Evolutionary conservation across 2,113 vertebrate genomes (phyloP).

Genomic region (Oreotrochilus melanogaster): DNA sequence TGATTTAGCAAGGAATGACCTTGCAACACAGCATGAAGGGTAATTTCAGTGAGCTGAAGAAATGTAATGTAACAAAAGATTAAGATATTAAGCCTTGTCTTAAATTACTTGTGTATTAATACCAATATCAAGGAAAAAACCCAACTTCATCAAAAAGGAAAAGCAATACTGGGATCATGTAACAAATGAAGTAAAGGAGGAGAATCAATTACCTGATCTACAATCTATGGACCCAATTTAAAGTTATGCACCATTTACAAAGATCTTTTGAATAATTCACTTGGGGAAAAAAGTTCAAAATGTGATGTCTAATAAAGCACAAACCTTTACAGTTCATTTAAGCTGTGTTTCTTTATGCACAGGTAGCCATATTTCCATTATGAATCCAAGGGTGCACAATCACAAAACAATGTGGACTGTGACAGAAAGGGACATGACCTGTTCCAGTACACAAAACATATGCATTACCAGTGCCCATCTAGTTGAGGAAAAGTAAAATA

Average conservation of each 20-base stretch:
- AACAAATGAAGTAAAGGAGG: conserved; percentile 19
- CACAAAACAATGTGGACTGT: conserved; percentile 72
- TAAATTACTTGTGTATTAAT: neutral
- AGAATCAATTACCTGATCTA: conserved; percentile 38
- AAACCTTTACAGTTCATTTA: conserved; percentile 71
- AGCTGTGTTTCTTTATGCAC: conserved; percentile 64
- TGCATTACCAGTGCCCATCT: conserved; percentile 45
- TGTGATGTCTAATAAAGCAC: conserved; percentile 57
- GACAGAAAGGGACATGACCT: conserved; percentile 69
- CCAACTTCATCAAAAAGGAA: neutral
- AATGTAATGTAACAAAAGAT: neutral
- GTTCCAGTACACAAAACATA: conserved; percentile 60
- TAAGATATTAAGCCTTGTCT: neutral
- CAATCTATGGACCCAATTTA: conserved; percentile 26
- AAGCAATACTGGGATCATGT: neutral
- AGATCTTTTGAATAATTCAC: conserved; percentile 56
- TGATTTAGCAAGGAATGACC: conserved; percentile 19
- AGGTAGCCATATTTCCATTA: conserved; percentile 56
- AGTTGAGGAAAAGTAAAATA: conserved; percentile 41
- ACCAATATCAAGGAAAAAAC: neutral
- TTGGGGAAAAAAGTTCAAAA: neutral
- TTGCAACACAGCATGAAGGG: neutral
- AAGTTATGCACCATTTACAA: conserved; percentile 54
- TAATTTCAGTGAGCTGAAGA: neutral
- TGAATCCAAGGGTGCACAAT: conserved; percentile 52